Percentiles rank a stretch among this genome's conserved stretches.
Evolutionary conservation across 2,888 invertebrate species (phyloP).

Genomic region (Pseudeuparius sepicola): DNA sequence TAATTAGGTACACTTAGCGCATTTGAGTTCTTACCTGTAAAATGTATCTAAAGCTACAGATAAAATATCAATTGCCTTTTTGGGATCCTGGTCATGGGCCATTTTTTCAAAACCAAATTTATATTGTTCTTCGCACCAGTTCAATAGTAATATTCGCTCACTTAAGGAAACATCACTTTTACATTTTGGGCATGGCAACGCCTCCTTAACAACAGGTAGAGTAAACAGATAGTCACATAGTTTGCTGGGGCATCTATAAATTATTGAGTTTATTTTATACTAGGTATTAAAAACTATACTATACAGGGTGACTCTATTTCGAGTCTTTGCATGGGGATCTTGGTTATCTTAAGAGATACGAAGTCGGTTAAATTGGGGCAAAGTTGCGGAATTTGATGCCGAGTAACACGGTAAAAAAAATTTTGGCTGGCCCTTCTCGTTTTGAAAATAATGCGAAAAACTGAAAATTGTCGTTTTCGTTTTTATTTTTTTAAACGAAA

Average conservation of each 20-base stretch:
- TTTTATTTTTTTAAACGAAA: too few relatives aligned
- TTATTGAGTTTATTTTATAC: slow-evolving; percentile 7
- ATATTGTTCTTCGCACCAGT: slow-evolving; percentile 43
- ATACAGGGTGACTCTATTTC: too few relatives aligned
- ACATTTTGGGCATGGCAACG: slow-evolving; percentile 44
- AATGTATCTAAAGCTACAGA: slow-evolving; percentile 50
- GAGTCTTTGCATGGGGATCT: too few relatives aligned
- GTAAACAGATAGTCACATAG: slow-evolving; percentile 42
- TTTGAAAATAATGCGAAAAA: too few relatives aligned
- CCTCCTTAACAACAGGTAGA: slow-evolving; percentile 37
- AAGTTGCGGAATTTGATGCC: too few relatives aligned
- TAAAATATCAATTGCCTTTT: slow-evolving; percentile 47
- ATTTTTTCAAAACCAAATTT: slow-evolving; percentile 40
- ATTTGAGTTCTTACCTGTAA: slow-evolving; percentile 45
- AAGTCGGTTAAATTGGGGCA: too few relatives aligned
- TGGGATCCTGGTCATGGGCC: slow-evolving; percentile 44
- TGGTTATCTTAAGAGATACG: too few relatives aligned
- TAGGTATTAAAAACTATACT: too few relatives aligned
- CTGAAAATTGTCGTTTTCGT: too few relatives aligned
- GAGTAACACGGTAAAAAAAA: too few relatives aligned
- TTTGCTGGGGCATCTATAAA: slow-evolving; percentile 42
- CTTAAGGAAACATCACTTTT: slow-evolving; percentile 42
- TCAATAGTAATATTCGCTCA: slow-evolving; percentile 37
- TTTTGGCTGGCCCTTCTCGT: too few relatives aligned
- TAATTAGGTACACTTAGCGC: too few relatives aligned